A percentile compares a stretch with the other conserved stretches of the same genome.
Evolutionary conservation across 2,888 invertebrate species (phyloP).

Genomic region (Lithosia quadra): DNA sequence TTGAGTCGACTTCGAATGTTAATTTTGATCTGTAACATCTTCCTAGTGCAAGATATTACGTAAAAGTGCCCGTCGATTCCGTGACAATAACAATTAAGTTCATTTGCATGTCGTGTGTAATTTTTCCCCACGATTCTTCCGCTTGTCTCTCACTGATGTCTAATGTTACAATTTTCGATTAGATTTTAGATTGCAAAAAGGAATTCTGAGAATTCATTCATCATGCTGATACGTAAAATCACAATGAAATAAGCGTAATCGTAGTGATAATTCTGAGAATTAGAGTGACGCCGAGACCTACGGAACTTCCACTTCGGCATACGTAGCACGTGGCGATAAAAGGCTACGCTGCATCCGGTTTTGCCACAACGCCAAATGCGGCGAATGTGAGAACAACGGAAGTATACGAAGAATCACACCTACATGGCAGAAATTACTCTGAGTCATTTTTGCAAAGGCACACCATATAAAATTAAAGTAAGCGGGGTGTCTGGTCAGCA

Average conservation of each 20-base stretch:
- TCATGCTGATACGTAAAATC: constrained; percentile 17
- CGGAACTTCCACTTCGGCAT: constrained; percentile 58
- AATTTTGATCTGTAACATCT: constrained; percentile 29
- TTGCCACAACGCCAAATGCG: constrained; percentile 63
- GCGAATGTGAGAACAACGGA: constrained; percentile 74
- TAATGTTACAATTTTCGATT: constrained; percentile 51
- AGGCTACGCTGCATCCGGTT: constrained; percentile 73
- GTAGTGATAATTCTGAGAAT: constrained; percentile 60
- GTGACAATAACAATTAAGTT: constrained; percentile 66
- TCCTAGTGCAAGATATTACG: constrained; percentile 42
- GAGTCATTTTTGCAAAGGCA: constrained; percentile 58
- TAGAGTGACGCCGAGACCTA: constrained; percentile 50
- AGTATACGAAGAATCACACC: constrained; percentile 71
- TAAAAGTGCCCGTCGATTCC: constrained; percentile 54
- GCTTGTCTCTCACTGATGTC: constrained; percentile 71
- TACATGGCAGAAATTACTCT: constrained; percentile 65
- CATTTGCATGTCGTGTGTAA: constrained; percentile 72
- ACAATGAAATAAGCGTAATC: constrained; percentile 30
- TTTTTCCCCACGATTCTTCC: constrained; percentile 64
- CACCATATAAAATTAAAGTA: constrained; percentile 35
- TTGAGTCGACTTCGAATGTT: background rate
- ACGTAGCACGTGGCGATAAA: constrained; percentile 73
- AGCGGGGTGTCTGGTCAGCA: constrained; percentile 11
- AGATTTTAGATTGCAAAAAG: constrained; percentile 29
- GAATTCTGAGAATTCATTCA: constrained; percentile 19